A percentile compares a stretch with the other conserved stretches of the same genome.
Evolutionary conservation across 2,113 vertebrate species (phyloP).

Genomic region (Romanogobio albipinnatus): DNA sequence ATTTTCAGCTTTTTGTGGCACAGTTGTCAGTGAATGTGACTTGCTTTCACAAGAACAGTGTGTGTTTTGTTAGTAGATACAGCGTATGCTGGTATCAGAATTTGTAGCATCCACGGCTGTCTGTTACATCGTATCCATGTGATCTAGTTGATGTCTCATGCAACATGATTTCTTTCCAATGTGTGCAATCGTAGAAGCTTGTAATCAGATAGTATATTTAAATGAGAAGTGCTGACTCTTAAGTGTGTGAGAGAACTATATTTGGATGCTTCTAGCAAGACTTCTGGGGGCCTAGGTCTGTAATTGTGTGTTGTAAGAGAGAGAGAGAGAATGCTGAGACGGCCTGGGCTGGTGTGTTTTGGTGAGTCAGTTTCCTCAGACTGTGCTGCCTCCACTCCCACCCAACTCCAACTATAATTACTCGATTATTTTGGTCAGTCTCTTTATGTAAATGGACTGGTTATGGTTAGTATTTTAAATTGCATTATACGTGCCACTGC

Average conservation of each 20-base stretch:
- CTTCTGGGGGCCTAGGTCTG: background rate
- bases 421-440: background rate
- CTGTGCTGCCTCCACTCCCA: conserved; percentile 37
- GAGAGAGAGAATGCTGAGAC: background rate
- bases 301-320: background rate
- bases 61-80: conserved; percentile 3
- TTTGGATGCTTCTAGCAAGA: background rate
- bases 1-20: background rate
- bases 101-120: conserved; percentile 3
- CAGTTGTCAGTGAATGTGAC: background rate
- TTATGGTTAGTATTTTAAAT: background rate
- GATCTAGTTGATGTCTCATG: background rate
- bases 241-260: conserved; percentile 13
- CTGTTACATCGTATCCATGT: conserved; percentile 7
- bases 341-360: background rate
- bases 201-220: background rate
- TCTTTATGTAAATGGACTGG: background rate
- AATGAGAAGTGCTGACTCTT: conserved; percentile 33
- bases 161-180: background rate
- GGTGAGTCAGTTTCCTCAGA: conserved; percentile 50
- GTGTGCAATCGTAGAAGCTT: background rate
- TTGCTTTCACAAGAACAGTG: background rate
- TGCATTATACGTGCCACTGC: background rate
- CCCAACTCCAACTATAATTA: conserved; percentile 20
- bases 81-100: background rate